Evolutionary conservation across 1,140 invertebrate genomes (phyloP), one percentile per base, ranked within the genome.

Genomic region (Hycleus phaleratus): DNA sequence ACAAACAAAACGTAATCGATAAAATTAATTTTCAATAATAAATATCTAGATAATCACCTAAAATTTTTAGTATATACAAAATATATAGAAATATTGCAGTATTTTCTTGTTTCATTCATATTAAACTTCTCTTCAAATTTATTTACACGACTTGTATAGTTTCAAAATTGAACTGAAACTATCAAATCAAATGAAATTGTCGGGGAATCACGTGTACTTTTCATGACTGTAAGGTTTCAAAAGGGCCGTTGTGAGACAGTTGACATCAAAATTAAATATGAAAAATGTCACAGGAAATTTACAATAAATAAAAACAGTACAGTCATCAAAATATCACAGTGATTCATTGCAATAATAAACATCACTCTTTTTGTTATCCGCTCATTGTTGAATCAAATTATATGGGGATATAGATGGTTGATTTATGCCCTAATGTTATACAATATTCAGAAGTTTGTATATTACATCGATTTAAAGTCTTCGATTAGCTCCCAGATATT

Each of bases 71-170:
- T 67, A 68, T 65, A 60, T 67, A 63, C 60, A 63, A 56, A 60
- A 60, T 59, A 58, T 68, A 61, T 64, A 62, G 68, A 68, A 67
- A 70, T 67, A 70, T 70, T 70, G 64, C 66, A 66, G 7, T 70
- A 58, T 32, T 32, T 32, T 32, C 7, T 18, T 18, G 18, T 7
- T 32, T 32, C 32, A 32, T 32, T 32, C 32, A 32, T 7, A 7
- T 32, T 32, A 32, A 32, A 32, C 18, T 18, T 18, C 18, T 18
- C 18, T 18, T 53, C 63, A 52, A 24, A 52, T 52, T 24, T 53
- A 65, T 70, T 43, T 68, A 70, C 66, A 32, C 47, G 68, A 67
- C 61, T 70, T 68, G 62, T 62, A 67, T 32, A 68, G 65, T 66
- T 64, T 66, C 67, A 3, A 0, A 67, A 66, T 46, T 47, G 26